A percentile compares a stretch with the other conserved stretches of the same genome.
These are phyloP conservation scores for Pterostichus madidus DNA, from an alignment of 2,888 invertebrate genomes.

Conservation along the genomic window DNA sequence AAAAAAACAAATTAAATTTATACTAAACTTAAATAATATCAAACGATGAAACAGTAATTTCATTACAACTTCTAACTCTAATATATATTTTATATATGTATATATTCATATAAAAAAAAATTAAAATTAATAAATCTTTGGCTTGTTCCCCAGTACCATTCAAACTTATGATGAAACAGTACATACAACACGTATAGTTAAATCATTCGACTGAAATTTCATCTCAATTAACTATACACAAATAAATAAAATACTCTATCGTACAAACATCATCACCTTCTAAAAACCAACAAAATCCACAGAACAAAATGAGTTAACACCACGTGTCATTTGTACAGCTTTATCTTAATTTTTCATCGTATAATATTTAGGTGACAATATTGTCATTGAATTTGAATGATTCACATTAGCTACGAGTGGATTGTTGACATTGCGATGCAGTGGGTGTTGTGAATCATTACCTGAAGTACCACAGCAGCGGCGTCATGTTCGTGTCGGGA, in stretches of 20 bases:
- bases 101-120: conserved; percentile 78
- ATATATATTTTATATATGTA: conserved; percentile 64
- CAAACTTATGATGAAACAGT: conserved; percentile 54
- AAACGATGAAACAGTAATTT: conserved; percentile 61
- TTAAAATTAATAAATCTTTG: conserved; percentile 89
- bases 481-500: conserved; percentile 74
- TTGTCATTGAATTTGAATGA: conserved; percentile 71
- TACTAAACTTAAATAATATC: conserved; percentile 63
- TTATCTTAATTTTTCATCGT: conserved; percentile 58
- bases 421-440: conserved; percentile 7
- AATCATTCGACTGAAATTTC: conserved; percentile 21
- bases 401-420: conserved; percentile 28
- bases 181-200: conserved; percentile 31
- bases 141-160: conserved; percentile 89
- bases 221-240: not conserved
- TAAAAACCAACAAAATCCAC: not conserved
- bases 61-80: conserved; percentile 65
- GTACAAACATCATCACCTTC: conserved; percentile 1
- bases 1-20: conserved; percentile 57
- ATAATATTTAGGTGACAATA: conserved; percentile 71
- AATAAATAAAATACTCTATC: conserved; percentile 34
- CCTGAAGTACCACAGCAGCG: conserved; percentile 74
- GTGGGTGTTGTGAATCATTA: conserved; percentile 68
- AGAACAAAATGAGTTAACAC: not conserved
- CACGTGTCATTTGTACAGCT: conserved; percentile 36